Conservation (phyloP, 1,140 invertebrate species). For the Diorhabda sublineata region DNA sequence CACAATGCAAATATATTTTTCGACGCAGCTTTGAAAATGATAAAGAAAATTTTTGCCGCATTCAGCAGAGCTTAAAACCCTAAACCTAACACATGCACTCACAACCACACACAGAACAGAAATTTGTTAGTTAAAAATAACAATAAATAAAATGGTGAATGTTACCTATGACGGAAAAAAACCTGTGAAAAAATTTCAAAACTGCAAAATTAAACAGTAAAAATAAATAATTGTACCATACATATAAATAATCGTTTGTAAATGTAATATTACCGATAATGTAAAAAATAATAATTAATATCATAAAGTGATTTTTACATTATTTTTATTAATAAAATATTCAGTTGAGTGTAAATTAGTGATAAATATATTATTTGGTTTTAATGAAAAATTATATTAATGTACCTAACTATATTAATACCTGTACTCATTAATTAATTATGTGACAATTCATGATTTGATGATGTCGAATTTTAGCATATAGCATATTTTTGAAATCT, state of each 20-base stretch:
- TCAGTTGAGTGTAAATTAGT: too few relatives aligned
- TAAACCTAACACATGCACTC: constrained; percentile 39
- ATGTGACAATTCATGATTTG: constrained; percentile 1
- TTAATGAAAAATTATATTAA: constrained; percentile 8
- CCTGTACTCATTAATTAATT: constrained; percentile 4
- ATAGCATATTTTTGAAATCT: background rate
- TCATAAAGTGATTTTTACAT: too few relatives aligned
- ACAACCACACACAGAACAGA: constrained; percentile 37
- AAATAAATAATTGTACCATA: too few relatives aligned
- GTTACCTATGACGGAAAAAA: constrained; percentile 36
- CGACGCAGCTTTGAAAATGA: too few relatives aligned
- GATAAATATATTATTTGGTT: too few relatives aligned
- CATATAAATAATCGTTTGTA: too few relatives aligned
- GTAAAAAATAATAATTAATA: too few relatives aligned
- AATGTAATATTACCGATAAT: too few relatives aligned
- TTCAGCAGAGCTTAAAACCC: constrained; percentile 24
- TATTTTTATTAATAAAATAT: too few relatives aligned
- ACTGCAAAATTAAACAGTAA: background rate
- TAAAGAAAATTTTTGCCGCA: background rate
- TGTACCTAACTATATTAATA: background rate
- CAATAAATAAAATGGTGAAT: constrained; percentile 27
- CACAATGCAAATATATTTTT: too few relatives aligned
- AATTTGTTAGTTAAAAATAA: constrained; percentile 33
- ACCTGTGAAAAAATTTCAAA: constrained; percentile 38
- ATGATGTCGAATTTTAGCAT: constrained; percentile 9